Evolutionary conservation across 2,113 vertebrate species (phyloP), one percentile per base, ranked within the genome.

Genomic region (Ammodytes dubius): DNA sequence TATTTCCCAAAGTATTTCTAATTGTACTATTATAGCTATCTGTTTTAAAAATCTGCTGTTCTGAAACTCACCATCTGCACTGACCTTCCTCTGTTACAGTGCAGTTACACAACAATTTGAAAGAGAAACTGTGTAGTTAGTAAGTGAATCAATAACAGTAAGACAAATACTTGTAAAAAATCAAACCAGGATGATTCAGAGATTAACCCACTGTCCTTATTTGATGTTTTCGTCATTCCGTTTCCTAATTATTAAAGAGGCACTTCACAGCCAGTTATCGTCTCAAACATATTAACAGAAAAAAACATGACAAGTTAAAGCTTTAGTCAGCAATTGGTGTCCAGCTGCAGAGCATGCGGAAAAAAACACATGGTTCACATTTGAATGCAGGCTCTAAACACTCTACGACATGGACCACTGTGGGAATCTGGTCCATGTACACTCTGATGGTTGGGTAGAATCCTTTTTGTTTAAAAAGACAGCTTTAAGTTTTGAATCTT

Each of bases 351-450:
- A 49, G 50, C 45, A 65, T 67, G 52, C 79, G 76, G 79, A 14
- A 47, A 14, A 75, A 73, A 66, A 67, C 87, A 85, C 86, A 85
- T 74, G 74, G 64, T 79, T 84, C 52, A 6, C 60, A 79, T 87
- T 69, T 83, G 47, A 87, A 85, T 66, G 47, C 47, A 80, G 49
- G 72, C 61, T 53, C 58, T 64, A 57, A 74, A 57, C 64, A 46
- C 71, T 80, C 17, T 19, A 47, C 63, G 59, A 45, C 71, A 50
- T 27, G 59, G 53, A 57, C 72, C 61, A 39, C 46, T n/a, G 15
- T 60, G 77, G 69, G 81, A 84, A 84, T 87, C 77, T 40, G 47
- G 58, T 47, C 42, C 75, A 86, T 47, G 70, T 74, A 68, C 54
- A 46, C 67, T 70, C 50, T 12, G 63, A 37, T 3, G 70, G 53